Evolutionary conservation across 2,888 invertebrate genomes (phyloP), one percentile per base, ranked within the genome.

Genomic region (Cephus nigrinus): DNA sequence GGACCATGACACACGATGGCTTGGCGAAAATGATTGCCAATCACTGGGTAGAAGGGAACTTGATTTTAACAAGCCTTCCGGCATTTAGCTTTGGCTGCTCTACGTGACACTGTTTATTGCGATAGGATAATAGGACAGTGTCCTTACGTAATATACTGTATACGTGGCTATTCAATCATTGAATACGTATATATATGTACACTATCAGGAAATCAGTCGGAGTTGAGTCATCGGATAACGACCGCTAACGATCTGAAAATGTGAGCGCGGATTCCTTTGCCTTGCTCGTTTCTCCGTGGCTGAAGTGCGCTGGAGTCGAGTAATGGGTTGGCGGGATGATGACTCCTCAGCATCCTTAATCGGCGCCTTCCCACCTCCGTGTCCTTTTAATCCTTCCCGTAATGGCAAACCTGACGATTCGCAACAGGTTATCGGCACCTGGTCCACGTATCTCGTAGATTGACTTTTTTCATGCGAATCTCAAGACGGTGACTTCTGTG

Each of bases 381-480:
- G 23, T 55, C 23, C 9, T 55, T 55, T 55, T 23, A 55, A 55
- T 55, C 2, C 23, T 55, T 9, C 2, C 23, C 5, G 3, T 55
- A 23, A 55, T 23, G 55, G 23, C 74, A 30, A 73, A 34, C 12
- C 33, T 72, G 31, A 23, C 55, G 55, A 75, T 75, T 75, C 72
- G 78, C 73, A 78, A 75, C 75, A 75, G 78, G 78, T 78, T 78
- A 78, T 78, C 75, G 78, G 11, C 68, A 72, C 75, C 75, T 40
- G 75, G 75, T 71, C 68, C 35, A 75, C 68, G 68, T 72, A 72
- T 34, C 71, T 5, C 71, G 78, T 34, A 40, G 75, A 68, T 68
- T 55, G 78, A 75, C 78, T 73, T 78, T 78, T 75, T 35, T 35
- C 75, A 69, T 72, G 75, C 72, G 75, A 78, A 75, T 75, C 55